Conservation (phyloP, 2,113 vertebrate genomes). For the Albula glossodonta region DNA sequence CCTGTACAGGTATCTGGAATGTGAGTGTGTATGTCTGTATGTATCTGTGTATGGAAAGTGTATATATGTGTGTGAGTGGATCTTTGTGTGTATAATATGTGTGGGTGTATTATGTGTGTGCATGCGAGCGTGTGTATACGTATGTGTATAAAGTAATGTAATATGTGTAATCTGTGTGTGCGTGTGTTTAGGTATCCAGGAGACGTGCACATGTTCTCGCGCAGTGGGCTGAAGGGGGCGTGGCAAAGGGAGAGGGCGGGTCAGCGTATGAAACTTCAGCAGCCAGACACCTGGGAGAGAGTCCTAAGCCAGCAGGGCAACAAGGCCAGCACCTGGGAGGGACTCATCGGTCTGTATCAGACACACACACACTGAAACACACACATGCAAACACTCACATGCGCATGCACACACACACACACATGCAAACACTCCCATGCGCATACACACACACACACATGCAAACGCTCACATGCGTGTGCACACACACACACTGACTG, state of each 20-base stretch:
- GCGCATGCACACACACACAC: not conserved
- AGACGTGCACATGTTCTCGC: conserved; percentile 67
- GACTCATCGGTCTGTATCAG: too few species aligned
- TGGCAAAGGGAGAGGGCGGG: conserved; percentile 78
- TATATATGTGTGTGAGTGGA: too few species aligned
- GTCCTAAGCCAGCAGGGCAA: conserved; percentile 76
- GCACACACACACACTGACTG: not conserved
- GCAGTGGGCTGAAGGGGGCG: conserved; percentile 73
- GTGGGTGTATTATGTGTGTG: too few species aligned
- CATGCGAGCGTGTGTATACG: too few species aligned
- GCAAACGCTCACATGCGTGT: not conserved
- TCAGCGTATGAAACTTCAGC: conserved; percentile 76
- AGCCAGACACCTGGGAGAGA: conserved; percentile 80
- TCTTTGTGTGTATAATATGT: too few species aligned
- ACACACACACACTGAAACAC: too few species aligned
- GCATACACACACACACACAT: not conserved
- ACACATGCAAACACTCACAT: not conserved
- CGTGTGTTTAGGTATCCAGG: conserved; percentile 74
- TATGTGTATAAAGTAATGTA: too few species aligned
- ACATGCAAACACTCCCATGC: not conserved
- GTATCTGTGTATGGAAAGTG: too few species aligned
- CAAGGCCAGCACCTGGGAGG: conserved; percentile 58
- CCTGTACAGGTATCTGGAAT: too few species aligned
- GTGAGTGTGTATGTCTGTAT: too few species aligned
- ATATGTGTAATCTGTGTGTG: not conserved